Base-by-base conservation (phyloP, 1,140 invertebrate genomes). In the Drosophila tropicalis region DNA sequence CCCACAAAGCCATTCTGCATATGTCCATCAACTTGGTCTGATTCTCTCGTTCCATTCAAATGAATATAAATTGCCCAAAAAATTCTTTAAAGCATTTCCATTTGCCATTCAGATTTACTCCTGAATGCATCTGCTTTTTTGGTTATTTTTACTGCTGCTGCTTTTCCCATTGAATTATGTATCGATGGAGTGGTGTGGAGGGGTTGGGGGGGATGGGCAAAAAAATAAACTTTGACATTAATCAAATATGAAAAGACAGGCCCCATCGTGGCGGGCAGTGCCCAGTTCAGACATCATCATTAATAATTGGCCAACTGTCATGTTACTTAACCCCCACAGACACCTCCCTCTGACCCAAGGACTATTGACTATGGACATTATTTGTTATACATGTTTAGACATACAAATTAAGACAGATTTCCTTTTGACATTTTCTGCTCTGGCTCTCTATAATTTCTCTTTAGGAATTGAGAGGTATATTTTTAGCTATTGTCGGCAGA, bases 291-390 rank as follows among this genome's bases (percentile, higher is more conserved):
- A 51, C 44, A 51, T 40, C 67, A 74, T 77, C 75, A 77, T 77
- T 74, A 74, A 77, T 77, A 77, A 77, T 62, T 77, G 67, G 6
- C 41, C 70, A 32, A 39, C 62, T 77, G 75, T 70, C 72, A 70
- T 74, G 75, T 77, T 70, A 62, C 51, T 73, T 65, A 74, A 77
- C 51, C 67, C 60, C 9, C 12, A 39, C 36, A 47, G 36, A 62
- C 39, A 51, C 44, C 44, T 51, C 44, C 44, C 44, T 51, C 15
- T 51, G 17, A 12, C 17, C 17, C 17, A 51, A 3, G 19, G 10
- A 39, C 36, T 39, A 12, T 13, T 13, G 36, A 13, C 36, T 51
- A 22, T 51, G 44, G 4, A 51, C 44, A 51, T 51, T 51, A 51
- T 51, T 51, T 51, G 44, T 51, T 51, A 51, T 51, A 51, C 17